Evolutionary conservation across 2,888 invertebrate species (phyloP).

Genomic region (Acanthoscelides obtectus): DNA sequence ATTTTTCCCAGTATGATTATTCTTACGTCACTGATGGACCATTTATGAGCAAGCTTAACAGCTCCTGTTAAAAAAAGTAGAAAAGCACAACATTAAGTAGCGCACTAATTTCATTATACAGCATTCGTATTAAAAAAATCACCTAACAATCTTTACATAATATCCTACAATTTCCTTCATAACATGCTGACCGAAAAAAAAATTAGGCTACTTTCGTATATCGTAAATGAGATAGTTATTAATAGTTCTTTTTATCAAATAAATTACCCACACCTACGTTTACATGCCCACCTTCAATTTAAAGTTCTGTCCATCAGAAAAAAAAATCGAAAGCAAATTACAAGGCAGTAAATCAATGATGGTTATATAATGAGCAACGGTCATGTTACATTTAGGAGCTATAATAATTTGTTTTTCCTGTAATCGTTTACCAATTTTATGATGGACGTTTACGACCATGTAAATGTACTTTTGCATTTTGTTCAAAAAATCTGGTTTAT

Average conservation of each 20-base stretch:
- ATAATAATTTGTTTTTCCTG: not conserved
- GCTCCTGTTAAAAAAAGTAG: no score
- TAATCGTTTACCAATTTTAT: not conserved
- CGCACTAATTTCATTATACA: not conserved
- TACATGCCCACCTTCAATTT: not conserved
- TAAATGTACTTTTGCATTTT: no score
- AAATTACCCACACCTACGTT: not conserved
- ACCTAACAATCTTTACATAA: not conserved
- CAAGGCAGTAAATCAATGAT: not conserved
- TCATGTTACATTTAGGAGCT: not conserved
- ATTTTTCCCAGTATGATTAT: no score
- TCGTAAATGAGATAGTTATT: not conserved
- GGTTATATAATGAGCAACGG: not conserved
- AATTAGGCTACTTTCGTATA: not conserved
- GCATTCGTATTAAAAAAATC: not conserved
- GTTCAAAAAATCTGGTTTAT: no score
- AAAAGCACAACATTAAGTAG: not conserved
- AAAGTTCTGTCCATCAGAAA: not conserved
- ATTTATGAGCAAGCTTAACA: no score
- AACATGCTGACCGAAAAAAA: not conserved
- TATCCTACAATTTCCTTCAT: no score
- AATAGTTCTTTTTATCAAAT: not conserved
- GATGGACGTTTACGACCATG: not conserved
- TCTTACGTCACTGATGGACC: no score
- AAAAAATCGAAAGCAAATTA: not conserved